phyloP scores from a whole-genome alignment of 2,113 vertebrate species.

The Leptodactylus fuscus region DNA sequence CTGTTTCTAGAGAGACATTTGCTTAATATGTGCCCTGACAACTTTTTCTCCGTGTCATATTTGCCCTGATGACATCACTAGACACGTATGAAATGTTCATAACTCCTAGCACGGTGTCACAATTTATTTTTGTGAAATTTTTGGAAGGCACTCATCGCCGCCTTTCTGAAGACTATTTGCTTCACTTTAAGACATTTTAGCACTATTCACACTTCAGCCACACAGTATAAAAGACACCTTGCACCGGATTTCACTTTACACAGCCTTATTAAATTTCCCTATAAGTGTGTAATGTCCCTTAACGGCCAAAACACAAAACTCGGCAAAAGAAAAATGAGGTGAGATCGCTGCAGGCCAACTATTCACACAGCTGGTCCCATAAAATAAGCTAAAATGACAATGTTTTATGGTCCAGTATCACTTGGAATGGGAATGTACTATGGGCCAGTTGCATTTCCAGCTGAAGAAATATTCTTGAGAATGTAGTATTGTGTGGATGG shows the following conservation, averaged over 20 bases:
- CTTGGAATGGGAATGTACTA: constrained; percentile 33
- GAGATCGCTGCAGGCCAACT: constrained; percentile 26
- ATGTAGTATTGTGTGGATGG: not conserved
- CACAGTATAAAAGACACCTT: constrained; percentile 29
- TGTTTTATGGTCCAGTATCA: constrained; percentile 37
- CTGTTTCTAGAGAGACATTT: no score
- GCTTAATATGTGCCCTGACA: no score
- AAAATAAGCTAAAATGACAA: constrained; percentile 29
- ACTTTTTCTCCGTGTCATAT: no score
- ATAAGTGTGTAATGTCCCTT: constrained; percentile 35
- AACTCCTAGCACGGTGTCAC: not conserved
- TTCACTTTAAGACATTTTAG: constrained; percentile 1
- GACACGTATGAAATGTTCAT: no score
- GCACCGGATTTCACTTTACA: constrained; percentile 18
- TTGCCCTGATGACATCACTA: no score
- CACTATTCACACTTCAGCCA: constrained; percentile 13
- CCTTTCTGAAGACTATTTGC: not conserved
- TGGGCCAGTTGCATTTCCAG: constrained; percentile 15
- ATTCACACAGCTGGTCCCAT: constrained; percentile 35
- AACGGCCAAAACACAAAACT: constrained; percentile 34
- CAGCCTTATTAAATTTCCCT: constrained; percentile 24
- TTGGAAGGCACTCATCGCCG: not conserved
- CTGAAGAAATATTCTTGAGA: constrained; percentile 17
- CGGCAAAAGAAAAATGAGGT: constrained; percentile 39
- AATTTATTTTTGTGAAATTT: not conserved